Base-by-base conservation (phyloP, 2,797 vertebrate species). In the Paratrypauchen microcephalus region DNA sequence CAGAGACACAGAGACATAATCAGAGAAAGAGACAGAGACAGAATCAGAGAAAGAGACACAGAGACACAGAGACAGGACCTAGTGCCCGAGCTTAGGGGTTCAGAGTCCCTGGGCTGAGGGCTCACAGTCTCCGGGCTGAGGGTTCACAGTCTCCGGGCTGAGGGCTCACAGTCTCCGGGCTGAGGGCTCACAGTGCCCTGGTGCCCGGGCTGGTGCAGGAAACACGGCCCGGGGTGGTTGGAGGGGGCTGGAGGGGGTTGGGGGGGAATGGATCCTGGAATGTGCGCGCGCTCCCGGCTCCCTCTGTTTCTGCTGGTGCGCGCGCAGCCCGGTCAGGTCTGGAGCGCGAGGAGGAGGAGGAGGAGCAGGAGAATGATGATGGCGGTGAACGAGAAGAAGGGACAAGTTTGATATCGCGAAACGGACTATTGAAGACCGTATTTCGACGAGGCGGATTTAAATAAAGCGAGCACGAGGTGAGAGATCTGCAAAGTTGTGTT, bases 311-410 rank as follows among this genome's bases (percentile, higher is more conserved):
- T 70, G 11, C 55, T 32, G 45, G 58, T 70, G 89, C 73, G 89
- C 78, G 79, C 91, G 90, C 89, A 75, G 69, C 78, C 81, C 79
- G 81, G 88, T 84, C 90, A 90, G 91, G 91, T 94, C 84, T 87
- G 89, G 87, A 90, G 83, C 71, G 62, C 41, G 60, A 77, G 69
- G 65, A 79, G 81, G 79, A 73, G 80, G 86, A 85, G 41, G 41
- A 84, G 39, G 41, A 87, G 76, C 77, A n/a, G 72, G 85, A 88
- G 86, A 85, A 86, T 83, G 91, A 86, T 83, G 91, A 94, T 94
- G 93, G 92, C 91, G 92, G 88, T 82, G 88, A 78, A 82, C 84
- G 41, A 81, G 84, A 68, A 86, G 82, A 84, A 86, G 87, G 86
- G 83, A 85, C 88, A 92, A 92, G 74, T 92, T 92, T 89, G 74